Evolutionary conservation across 2,888 invertebrate genomes (phyloP).

Genomic region (Chrysina gloriosa): DNA sequence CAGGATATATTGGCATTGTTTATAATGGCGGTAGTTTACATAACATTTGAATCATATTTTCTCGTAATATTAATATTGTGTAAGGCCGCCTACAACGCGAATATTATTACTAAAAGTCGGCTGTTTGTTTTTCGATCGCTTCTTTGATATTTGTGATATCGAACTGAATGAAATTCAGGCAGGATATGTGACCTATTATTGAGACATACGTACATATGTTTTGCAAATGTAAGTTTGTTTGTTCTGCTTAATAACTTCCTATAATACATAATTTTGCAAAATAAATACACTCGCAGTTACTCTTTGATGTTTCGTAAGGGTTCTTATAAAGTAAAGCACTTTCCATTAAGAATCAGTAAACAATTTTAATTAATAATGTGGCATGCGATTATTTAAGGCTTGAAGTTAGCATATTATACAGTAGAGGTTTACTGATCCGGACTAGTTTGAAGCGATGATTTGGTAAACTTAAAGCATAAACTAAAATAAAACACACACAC

Average conservation of each 20-base stretch:
- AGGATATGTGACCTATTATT: conserved; percentile 32
- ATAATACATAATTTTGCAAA: conserved; percentile 4
- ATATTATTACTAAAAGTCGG: conserved; percentile 1
- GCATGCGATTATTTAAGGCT: not conserved
- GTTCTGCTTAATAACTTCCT: conserved; percentile 26
- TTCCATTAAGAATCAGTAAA: not conserved
- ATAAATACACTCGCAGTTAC: conserved; percentile 2
- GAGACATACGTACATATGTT: conserved; percentile 28
- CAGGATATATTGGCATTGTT: conserved; percentile 5
- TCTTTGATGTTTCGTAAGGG: conserved; percentile 11
- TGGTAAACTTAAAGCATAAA: no score
- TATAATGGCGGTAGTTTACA: conserved; percentile 1
- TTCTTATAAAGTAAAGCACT: not conserved
- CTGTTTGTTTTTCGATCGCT: conserved; percentile 12
- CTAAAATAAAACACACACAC: no score
- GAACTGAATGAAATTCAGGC: conserved; percentile 23
- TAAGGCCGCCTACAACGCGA: conserved; percentile 12
- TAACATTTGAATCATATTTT: conserved; percentile 18
- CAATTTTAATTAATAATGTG: not conserved
- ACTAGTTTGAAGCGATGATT: no score
- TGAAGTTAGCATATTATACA: no score
- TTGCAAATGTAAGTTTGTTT: conserved; percentile 31
- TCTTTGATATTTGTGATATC: conserved; percentile 24
- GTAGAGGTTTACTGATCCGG: no score
- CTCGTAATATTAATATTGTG: conserved; percentile 18